Percentiles rank a stretch among this genome's conserved stretches.
Evolutionary conservation across 2,113 vertebrate species (phyloP).

Genomic region (Trematocara zebra): DNA sequence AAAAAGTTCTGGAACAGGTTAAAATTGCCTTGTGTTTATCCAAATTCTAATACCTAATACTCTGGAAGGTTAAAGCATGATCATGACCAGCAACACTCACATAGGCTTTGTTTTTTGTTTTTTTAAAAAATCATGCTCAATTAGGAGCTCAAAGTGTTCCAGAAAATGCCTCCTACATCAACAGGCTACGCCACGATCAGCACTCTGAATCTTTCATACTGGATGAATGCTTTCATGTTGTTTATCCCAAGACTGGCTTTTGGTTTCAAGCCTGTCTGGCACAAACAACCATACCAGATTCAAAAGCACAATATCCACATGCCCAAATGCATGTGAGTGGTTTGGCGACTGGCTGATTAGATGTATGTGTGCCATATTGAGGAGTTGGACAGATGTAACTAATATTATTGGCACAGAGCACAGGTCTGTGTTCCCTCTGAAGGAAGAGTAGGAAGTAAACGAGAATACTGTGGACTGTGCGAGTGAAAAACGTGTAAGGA

Average conservation of each 20-base stretch:
- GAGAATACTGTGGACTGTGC: not conserved
- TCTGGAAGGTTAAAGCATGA: not conserved
- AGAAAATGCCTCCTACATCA: not conserved
- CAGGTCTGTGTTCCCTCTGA: not conserved
- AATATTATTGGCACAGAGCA: not conserved
- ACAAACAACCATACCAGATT: not conserved
- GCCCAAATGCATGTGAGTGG: not conserved
- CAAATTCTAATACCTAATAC: not conserved
- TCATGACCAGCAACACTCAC: not conserved
- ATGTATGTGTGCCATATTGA: not conserved
- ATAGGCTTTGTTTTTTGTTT: not conserved
- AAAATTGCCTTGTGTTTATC: fast-evolving
- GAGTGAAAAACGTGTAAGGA: not conserved
- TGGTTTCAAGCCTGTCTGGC: not conserved
- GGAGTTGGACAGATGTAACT: not conserved
- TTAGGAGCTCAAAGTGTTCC: not conserved
- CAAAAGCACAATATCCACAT: not conserved
- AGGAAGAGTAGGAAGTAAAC: not conserved
- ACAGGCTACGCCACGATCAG: not conserved
- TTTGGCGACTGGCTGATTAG: not conserved
- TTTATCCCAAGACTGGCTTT: not conserved
- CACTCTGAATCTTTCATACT: not conserved
- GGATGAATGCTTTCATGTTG: not conserved
- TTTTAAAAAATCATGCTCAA: not conserved
- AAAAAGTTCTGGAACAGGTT: not conserved